A percentile compares a stretch with the other conserved stretches of the same genome.
Conservation (phyloP, 2,888 invertebrate species). For the Globia sparganii region DNA sequence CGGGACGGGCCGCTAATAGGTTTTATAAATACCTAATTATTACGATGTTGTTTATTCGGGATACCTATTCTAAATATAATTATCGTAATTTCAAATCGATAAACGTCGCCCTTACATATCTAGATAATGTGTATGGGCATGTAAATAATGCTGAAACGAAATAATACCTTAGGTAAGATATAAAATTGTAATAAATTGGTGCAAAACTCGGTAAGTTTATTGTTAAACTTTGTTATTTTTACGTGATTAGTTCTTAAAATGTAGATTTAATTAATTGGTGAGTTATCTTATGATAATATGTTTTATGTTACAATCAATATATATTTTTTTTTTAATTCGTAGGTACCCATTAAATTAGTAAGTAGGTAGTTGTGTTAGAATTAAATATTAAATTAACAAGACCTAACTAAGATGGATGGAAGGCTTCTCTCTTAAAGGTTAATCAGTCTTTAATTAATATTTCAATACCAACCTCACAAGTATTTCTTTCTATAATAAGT, state of each 20-base stretch:
- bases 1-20: no score
- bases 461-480: not conserved
- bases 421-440: not conserved
- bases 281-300: not conserved
- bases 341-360: not conserved
- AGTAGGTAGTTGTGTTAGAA: not conserved
- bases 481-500: not conserved
- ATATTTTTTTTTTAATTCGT: no score
- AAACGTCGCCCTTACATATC: not conserved
- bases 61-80: no score
- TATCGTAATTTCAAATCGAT: not conserved
- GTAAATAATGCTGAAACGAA: not conserved
- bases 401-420: not conserved
- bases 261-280: not conserved
- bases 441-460: constrained; percentile 4
- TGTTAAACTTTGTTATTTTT: not conserved
- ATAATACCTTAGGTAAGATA: not conserved
- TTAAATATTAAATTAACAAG: not conserved
- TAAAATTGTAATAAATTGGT: no score
- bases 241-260: not conserved
- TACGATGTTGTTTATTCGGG: not conserved
- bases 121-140: not conserved
- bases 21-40: not conserved
- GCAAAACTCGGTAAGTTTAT: not conserved
- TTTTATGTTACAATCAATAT: not conserved